Percentiles rank a stretch among this genome's conserved stretches.
These are phyloP conservation scores for Parapristionchus giblindavisi DNA, from an alignment of 2,888 invertebrate genomes.

Conservation along the genomic window DNA sequence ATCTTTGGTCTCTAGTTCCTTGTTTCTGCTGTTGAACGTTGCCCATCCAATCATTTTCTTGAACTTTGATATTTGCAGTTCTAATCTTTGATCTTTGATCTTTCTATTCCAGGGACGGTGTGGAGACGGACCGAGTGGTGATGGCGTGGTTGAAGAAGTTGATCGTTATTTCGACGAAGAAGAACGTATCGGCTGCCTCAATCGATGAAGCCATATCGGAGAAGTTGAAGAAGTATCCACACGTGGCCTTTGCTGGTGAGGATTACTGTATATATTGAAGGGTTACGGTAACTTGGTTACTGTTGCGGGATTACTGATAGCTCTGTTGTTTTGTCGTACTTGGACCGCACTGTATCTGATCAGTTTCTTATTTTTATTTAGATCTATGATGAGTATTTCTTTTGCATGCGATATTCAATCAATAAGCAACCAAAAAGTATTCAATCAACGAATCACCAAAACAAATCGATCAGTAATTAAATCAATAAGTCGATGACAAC, in stretches of 20 bases:
- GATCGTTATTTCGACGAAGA: conserved; percentile 5
- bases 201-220: conserved; percentile 50
- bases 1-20: too few relatives aligned
- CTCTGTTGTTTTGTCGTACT: too few relatives aligned
- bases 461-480: too few relatives aligned
- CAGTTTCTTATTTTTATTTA: too few relatives aligned
- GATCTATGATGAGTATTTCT: too few relatives aligned
- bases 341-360: too few relatives aligned
- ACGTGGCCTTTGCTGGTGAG: conserved; percentile 54
- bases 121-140: conserved; percentile 48
- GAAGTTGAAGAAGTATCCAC: conserved; percentile 50
- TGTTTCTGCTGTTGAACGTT: background rate
- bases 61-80: background rate
- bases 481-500: too few relatives aligned
- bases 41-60: background rate
- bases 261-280: background rate
- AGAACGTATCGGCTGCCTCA: conserved; percentile 38
- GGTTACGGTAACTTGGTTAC: too few relatives aligned
- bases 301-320: too few relatives aligned
- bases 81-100: background rate
- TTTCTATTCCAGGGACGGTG: conserved; percentile 1
- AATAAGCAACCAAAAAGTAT: too few relatives aligned
- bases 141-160: conserved; percentile 51
- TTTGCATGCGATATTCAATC: too few relatives aligned
- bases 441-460: too few relatives aligned